phyloP scores from a whole-genome alignment of 2,113 vertebrate species.

The Carlito syrichta region DNA sequence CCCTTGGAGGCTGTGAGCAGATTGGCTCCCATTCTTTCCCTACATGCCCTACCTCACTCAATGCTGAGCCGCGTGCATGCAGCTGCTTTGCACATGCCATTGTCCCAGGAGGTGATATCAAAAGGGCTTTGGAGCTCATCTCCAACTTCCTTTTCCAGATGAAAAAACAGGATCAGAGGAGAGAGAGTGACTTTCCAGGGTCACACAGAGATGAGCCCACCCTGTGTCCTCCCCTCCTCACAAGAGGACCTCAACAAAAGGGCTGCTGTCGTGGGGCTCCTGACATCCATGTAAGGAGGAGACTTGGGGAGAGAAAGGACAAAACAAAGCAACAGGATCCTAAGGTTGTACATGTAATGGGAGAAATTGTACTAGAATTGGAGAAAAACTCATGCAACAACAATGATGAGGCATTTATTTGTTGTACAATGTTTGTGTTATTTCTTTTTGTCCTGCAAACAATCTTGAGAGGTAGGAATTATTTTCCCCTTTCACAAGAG shows the following conservation, averaged over 20 bases:
- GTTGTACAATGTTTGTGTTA: fast-evolving
- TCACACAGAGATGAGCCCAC: background rate
- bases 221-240: background rate
- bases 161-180: background rate
- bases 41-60: background rate
- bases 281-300: background rate
- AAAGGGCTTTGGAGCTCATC: background rate
- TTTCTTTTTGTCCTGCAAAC: background rate
- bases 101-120: background rate
- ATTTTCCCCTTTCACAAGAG: background rate
- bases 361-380: fast-evolving
- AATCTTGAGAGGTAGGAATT: slow-evolving; percentile 38
- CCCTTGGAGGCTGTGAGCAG: background rate
- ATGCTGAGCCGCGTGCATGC: too few relatives aligned
- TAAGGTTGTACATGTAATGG: too few relatives aligned
- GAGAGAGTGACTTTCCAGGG: too few relatives aligned
- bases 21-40: background rate
- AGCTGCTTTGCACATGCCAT: too few relatives aligned
- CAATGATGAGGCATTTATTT: fast-evolving
- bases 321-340: background rate
- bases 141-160: background rate
- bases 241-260: background rate
- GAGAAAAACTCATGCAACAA: background rate
- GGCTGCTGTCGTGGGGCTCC: background rate
- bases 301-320: background rate